These are phyloP conservation scores for Drosophila ochracea DNA, from an alignment of 2,888 invertebrate species.

Conservation along the genomic window DNA sequence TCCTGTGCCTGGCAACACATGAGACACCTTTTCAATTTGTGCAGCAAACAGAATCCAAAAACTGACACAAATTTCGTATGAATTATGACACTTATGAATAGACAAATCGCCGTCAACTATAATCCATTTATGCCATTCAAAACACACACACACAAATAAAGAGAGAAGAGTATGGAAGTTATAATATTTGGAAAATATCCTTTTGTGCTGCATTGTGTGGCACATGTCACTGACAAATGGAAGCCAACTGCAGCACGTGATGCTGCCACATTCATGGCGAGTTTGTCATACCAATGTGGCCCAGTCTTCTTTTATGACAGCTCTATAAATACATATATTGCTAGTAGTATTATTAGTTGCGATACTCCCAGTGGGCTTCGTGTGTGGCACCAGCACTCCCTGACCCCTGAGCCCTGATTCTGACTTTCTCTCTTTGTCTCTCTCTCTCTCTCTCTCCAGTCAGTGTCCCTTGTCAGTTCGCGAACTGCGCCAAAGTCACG, in stretches of 20 bases:
- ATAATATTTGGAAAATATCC: conserved; percentile 42
- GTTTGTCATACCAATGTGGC: conserved; percentile 28
- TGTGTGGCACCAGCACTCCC: conserved; percentile 36
- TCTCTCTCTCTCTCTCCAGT: not conserved
- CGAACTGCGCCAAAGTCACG: conserved; percentile 68
- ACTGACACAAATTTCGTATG: conserved; percentile 68
- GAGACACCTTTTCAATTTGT: conserved; percentile 51
- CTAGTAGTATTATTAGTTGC: conserved; percentile 32
- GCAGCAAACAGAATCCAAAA: conserved; percentile 2
- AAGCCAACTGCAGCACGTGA: conserved; percentile 74
- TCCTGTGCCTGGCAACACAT: conserved; percentile 17
- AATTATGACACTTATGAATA: conserved; percentile 73
- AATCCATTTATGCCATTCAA: conserved; percentile 52
- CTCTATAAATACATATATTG: conserved; percentile 53
- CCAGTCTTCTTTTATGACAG: conserved; percentile 51
- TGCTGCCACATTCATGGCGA: conserved; percentile 21
- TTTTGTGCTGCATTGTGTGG: conserved; percentile 39
- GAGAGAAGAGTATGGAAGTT: not conserved
- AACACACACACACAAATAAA: conserved; percentile 31
- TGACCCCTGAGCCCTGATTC: conserved; percentile 1
- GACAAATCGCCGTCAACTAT: conserved; percentile 37
- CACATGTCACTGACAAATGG: conserved; percentile 55
- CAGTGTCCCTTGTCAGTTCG: conserved; percentile 11
- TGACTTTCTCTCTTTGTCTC: not conserved
- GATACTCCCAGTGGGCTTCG: conserved; percentile 22